A percentile compares a stretch with the other conserved stretches of the same genome.
These are phyloP conservation scores for Laupala kohalensis DNA, from an alignment of 1,140 invertebrate genomes.

Conservation along the genomic window DNA sequence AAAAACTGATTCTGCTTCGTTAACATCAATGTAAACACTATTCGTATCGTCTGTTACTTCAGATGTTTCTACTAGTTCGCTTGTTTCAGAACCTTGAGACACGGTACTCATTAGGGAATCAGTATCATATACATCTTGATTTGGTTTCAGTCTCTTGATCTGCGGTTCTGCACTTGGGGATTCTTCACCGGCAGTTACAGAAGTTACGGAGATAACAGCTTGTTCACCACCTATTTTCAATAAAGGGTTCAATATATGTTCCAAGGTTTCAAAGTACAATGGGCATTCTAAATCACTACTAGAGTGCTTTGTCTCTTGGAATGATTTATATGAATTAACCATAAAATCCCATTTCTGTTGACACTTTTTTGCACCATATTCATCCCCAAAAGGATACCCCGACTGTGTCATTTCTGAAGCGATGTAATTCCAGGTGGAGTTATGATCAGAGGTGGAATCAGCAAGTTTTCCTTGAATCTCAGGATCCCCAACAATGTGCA, in stretches of 20 bases:
- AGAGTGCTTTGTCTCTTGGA: not conserved
- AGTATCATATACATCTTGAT: not conserved
- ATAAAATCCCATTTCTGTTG: not conserved
- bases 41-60: not conserved
- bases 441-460: not conserved
- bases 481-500: not conserved
- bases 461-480: slow-evolving; percentile 1
- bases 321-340: not conserved
- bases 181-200: not conserved
- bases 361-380: not conserved
- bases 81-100: not conserved
- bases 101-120: not conserved
- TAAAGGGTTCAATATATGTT: not conserved
- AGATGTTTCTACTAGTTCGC: not conserved
- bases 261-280: not conserved
- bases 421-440: not conserved
- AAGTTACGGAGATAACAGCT: not conserved
- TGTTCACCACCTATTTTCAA: not conserved
- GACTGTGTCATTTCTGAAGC: not conserved
- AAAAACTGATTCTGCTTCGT: not conserved
- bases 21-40: not conserved
- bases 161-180: not conserved
- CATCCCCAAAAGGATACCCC: not conserved
- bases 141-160: not conserved
- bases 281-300: not conserved